Conservation (phyloP, 2,797 vertebrate species). For the Cyclura pinguis region DNA sequence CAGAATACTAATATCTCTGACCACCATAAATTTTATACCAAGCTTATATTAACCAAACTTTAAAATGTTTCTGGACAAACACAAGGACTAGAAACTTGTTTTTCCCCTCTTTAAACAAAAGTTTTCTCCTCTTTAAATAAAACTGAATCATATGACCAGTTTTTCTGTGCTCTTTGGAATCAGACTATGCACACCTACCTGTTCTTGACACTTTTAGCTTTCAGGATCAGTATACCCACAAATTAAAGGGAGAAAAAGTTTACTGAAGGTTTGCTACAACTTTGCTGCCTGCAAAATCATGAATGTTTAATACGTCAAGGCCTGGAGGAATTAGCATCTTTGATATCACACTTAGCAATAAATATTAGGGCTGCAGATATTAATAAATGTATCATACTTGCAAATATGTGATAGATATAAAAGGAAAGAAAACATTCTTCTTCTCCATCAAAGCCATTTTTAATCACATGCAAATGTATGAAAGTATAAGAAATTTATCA, state of each 20-base stretch:
- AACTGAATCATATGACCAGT: background rate
- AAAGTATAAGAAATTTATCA: background rate
- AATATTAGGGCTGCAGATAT: background rate
- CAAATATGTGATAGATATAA: background rate
- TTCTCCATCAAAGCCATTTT: background rate
- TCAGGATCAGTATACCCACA: no score
- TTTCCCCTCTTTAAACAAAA: no score
- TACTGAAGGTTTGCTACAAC: background rate
- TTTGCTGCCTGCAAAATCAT: background rate
- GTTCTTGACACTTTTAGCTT: background rate
- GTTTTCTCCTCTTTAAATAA: background rate
- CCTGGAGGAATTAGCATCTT: background rate
- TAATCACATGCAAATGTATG: background rate
- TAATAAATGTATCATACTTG: background rate
- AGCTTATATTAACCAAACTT: background rate
- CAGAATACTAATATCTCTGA: background rate
- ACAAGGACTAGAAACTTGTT: background rate
- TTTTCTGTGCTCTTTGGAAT: background rate
- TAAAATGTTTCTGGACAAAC: background rate
- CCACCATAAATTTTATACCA: background rate
- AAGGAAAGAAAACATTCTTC: background rate
- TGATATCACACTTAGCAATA: background rate
- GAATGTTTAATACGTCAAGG: background rate
- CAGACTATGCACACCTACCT: background rate
- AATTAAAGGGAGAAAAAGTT: background rate